Percentiles rank a stretch among this genome's conserved stretches.
These are phyloP conservation scores for Cerceris rybyensis DNA, from an alignment of 2,888 invertebrate genomes.

Conservation along the genomic window DNA sequence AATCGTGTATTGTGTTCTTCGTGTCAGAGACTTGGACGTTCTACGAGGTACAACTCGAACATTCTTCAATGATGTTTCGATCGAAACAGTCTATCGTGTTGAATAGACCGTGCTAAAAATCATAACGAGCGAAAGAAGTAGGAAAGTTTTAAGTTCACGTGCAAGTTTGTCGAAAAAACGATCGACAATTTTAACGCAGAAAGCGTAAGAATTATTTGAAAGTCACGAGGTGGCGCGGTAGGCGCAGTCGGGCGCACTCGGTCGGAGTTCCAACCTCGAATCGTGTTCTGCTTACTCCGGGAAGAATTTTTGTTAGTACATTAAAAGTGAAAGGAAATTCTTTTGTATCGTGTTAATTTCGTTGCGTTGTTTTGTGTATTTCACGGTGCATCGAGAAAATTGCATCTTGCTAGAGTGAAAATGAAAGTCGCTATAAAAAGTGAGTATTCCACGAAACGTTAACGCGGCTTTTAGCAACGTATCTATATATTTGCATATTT, in stretches of 20 bases:
- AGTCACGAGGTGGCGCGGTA: conserved; percentile 44
- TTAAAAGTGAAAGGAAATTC: not conserved
- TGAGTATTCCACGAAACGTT: conserved; percentile 76
- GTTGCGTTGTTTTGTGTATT: not conserved
- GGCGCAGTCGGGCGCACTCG: not conserved
- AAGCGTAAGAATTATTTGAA: conserved; percentile 12
- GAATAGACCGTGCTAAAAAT: too few species aligned
- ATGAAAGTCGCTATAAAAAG: conserved; percentile 87
- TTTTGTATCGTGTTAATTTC: not conserved
- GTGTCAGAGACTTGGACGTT: too few species aligned
- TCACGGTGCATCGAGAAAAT: not conserved
- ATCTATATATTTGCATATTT: not conserved
- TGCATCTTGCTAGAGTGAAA: conserved; percentile 51
- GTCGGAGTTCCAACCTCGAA: conserved; percentile 7
- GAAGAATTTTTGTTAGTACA: not conserved
- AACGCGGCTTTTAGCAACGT: not conserved
- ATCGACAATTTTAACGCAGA: not conserved
- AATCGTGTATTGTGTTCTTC: too few species aligned
- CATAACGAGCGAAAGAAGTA: too few species aligned
- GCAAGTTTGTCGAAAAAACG: not conserved
- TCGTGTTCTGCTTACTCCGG: not conserved
- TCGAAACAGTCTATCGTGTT: too few species aligned
- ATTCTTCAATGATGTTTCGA: too few species aligned
- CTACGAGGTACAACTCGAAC: too few species aligned
- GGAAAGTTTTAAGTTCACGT: not conserved